These are phyloP conservation scores for Ophioderma brevispina DNA, from an alignment of 35 echinoderm and acorn worm genomes.

Conservation along the genomic window DNA sequence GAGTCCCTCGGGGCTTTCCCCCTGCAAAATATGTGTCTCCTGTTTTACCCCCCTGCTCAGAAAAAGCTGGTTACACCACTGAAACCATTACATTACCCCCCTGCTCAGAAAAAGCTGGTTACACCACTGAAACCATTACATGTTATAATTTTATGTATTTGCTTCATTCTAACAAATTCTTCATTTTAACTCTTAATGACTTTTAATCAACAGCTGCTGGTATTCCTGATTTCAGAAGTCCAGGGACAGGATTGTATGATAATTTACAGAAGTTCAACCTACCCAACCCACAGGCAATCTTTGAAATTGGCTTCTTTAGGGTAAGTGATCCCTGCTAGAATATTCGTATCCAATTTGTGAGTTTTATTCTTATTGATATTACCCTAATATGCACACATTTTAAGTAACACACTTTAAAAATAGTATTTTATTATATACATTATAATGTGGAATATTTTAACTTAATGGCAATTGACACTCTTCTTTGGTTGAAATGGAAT, in stretches of 20 bases:
- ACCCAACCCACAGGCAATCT: constrained; percentile 87
- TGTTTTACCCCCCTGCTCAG: neutral
- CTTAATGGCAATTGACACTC: too few relatives aligned
- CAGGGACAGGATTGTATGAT: constrained; percentile 86
- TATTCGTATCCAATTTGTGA: too few relatives aligned
- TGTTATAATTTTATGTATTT: neutral
- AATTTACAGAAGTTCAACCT: constrained; percentile 96
- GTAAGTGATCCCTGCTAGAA: too few relatives aligned
- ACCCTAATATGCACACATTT: too few relatives aligned
- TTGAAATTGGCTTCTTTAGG: constrained; percentile 94
- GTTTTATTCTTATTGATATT: too few relatives aligned
- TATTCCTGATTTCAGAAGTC: constrained; percentile 93
- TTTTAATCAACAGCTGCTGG: constrained; percentile 72
- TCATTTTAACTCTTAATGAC: neutral
- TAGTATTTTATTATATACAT: too few relatives aligned
- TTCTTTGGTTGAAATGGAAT: too few relatives aligned
- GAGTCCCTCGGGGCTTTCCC: neutral
- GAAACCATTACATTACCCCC: too few relatives aligned
- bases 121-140: too few relatives aligned
- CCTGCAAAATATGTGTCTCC: neutral
- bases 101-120: neutral
- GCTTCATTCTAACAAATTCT: neutral
- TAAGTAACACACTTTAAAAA: too few relatives aligned
- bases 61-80: neutral
- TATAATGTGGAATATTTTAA: too few relatives aligned